These are phyloP conservation scores for Prunella fulvescens DNA, from an alignment of 2,113 vertebrate genomes.

Conservation along the genomic window DNA sequence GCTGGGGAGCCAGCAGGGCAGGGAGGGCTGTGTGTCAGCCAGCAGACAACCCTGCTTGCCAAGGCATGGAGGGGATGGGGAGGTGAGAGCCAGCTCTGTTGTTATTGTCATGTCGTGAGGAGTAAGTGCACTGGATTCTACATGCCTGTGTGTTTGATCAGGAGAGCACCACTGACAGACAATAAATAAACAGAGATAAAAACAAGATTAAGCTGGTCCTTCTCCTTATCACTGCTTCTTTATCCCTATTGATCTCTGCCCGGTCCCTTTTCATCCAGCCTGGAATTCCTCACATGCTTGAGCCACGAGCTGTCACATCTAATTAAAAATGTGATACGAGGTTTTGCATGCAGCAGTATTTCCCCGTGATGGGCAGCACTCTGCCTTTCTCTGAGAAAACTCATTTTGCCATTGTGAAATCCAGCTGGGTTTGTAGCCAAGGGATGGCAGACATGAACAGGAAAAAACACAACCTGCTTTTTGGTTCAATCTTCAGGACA, in stretches of 20 bases:
- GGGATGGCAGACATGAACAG: background rate
- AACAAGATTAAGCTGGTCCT: slow-evolving; percentile 61
- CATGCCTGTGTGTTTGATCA: slow-evolving; percentile 57
- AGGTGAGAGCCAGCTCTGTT: background rate
- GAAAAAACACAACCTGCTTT: background rate
- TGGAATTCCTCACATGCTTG: slow-evolving; percentile 60
- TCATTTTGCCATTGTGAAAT: background rate
- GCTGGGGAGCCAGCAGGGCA: background rate
- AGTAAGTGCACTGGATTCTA: slow-evolving; percentile 24
- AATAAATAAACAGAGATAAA: slow-evolving; percentile 69
- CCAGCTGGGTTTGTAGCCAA: background rate
- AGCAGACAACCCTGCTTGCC: background rate
- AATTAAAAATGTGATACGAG: slow-evolving; percentile 18
- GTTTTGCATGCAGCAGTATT: slow-evolving; percentile 31
- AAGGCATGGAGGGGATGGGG: background rate
- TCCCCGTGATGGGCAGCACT: background rate
- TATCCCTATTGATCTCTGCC: slow-evolving; percentile 61
- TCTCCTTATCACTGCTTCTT: slow-evolving; percentile 54
- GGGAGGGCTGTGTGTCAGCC: background rate
- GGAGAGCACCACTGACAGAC: slow-evolving; percentile 43
- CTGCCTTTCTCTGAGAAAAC: background rate
- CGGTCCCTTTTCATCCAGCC: slow-evolving; percentile 14
- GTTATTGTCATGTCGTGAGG: slow-evolving; percentile 15
- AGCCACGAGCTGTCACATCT: slow-evolving; percentile 51
- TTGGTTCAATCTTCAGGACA: background rate